Evolutionary conservation across 2,113 vertebrate species (phyloP).

Genomic region (Myrmophylax atrothorax): DNA sequence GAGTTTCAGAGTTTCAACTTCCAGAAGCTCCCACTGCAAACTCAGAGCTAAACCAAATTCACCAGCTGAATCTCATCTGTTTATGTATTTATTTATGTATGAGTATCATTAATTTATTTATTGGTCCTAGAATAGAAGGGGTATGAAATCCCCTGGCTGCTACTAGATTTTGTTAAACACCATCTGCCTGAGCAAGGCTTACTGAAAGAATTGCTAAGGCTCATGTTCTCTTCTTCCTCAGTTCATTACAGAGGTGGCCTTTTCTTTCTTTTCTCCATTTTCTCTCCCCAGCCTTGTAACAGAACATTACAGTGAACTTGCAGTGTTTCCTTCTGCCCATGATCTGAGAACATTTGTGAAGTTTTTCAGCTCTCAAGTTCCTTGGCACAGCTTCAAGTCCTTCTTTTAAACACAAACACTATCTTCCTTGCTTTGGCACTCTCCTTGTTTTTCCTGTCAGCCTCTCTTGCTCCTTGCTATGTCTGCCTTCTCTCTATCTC

Average conservation of each 20-base stretch:
- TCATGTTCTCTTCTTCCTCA: neutral
- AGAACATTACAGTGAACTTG: neutral
- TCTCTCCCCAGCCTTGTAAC: neutral
- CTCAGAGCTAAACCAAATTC: neutral
- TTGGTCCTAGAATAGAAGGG: neutral
- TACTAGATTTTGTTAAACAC: neutral
- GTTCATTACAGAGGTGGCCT: neutral
- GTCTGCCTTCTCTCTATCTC: neutral
- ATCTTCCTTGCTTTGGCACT: constrained; percentile 25
- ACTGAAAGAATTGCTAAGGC: neutral
- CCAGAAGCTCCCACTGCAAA: neutral
- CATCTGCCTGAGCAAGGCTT: neutral
- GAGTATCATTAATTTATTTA: neutral
- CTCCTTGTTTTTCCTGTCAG: constrained; percentile 51
- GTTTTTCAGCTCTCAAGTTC: constrained; percentile 11
- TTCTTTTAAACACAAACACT: constrained; percentile 53
- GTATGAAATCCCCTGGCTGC: neutral
- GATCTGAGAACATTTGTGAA: neutral
- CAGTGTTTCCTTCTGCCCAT: neutral
- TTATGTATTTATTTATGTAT: neutral
- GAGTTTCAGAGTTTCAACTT: neutral
- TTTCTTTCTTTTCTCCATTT: neutral
- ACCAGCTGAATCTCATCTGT: neutral
- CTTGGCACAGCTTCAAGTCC: constrained; percentile 32
- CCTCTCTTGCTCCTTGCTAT: neutral